Evolutionary conservation across 2,113 vertebrate genomes (phyloP).

Genomic region (Daubentonia madagascariensis): DNA sequence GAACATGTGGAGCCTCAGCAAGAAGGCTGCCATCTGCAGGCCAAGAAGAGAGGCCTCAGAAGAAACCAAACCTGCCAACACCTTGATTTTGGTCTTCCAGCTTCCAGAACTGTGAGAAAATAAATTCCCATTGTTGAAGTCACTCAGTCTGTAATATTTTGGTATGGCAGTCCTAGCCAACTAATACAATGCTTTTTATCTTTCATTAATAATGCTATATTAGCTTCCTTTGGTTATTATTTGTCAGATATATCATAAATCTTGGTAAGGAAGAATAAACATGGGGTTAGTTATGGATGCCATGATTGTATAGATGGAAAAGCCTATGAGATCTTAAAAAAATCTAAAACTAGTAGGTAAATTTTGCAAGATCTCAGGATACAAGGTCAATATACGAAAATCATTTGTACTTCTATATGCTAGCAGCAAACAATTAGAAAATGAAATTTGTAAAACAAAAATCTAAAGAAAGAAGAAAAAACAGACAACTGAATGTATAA

Average conservation of each 20-base stretch:
- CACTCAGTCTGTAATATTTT: neutral
- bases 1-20: neutral
- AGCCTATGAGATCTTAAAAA: no score
- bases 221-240: neutral
- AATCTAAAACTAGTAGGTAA: no score
- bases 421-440: neutral
- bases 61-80: no score
- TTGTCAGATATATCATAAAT: neutral
- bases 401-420: neutral
- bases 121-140: no score
- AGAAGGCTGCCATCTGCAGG: neutral
- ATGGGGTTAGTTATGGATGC: neutral
- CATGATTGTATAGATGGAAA: neutral
- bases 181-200: neutral
- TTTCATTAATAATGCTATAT: neutral
- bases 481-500: neutral
- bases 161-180: neutral
- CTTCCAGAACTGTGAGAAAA: no score
- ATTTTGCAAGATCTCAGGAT: no score
- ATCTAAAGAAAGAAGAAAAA: neutral
- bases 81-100: no score
- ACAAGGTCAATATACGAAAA: no score
- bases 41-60: no score
- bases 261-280: neutral
- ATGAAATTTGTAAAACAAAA: neutral